Base-by-base conservation (phyloP, 2,797 vertebrate species). In the Xiphophorus birchmanni region DNA sequence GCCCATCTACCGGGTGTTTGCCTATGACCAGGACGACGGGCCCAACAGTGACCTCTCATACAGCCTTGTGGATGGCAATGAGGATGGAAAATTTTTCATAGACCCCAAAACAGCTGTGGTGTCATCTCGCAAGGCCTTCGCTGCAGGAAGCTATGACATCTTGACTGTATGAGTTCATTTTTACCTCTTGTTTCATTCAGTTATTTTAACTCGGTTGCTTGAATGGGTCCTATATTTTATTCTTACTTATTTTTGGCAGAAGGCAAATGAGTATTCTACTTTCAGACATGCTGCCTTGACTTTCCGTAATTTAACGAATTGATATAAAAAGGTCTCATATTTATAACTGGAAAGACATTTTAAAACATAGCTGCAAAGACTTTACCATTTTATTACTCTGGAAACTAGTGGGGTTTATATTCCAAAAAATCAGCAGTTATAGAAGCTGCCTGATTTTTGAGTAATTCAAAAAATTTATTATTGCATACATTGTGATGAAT, bases 91-190 rank as follows among this genome's bases (percentile, higher is more conserved):
- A 81, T 99, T 99, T 83, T 97, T 98, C 89, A 98, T 99, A 81
- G 98, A 99, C 87, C 97, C 98, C 35, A 99, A 99, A 93, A 99
- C 98, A 0, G 98, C 97, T 32, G 95, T 98, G 91, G 97, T 99
- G 72, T 98, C 97, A 72, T 99, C 98, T 8, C 93, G 95, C 79
- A 97, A 98, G 89, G 97, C 98, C 83, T 99, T 98, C 92, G 94
- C 95, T 5, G 97, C 98, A 0, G 98, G 98, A 29, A 98, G 95
- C 93, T 99, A 99, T 0, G 97, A 99, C 92, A 99, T 99, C 87
- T 93, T 99, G 83, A 99, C 98, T 21, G 98, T 99, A 96, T 86
- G 97, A 5, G 23, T 37, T 13, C n/a, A 6, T 65, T 26, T 35
- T 44, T 32, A 73, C 8, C 12, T 73, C 47, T 2, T 35, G 13